A percentile compares a stretch with the other conserved stretches of the same genome.
Conservation (phyloP, 2,113 vertebrate genomes). For the Tragelaphus buxtoni region DNA sequence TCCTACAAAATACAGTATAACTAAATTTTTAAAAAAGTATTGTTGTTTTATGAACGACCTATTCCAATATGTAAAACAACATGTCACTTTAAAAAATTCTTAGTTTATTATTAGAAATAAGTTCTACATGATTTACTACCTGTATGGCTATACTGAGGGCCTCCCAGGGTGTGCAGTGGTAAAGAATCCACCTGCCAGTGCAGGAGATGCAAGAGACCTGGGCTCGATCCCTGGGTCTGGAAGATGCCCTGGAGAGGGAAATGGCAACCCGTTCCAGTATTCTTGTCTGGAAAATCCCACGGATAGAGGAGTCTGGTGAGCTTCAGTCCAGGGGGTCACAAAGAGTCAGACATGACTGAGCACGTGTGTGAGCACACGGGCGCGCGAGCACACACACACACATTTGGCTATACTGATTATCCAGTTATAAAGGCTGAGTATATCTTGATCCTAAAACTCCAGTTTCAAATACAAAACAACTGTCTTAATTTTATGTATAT, state of each 20-base stretch:
- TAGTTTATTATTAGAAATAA: not conserved
- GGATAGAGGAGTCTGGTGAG: not conserved
- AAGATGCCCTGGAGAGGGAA: not conserved
- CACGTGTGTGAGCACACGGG: accelerated
- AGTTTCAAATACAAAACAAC: not conserved
- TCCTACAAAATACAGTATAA: not conserved
- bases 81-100: not conserved
- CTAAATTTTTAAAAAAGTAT: accelerated
- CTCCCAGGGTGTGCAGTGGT: not conserved
- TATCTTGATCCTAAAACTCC: not conserved
- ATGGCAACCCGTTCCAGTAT: not conserved
- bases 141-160: not conserved
- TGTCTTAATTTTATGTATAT: not conserved
- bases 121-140: not conserved
- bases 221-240: not conserved
- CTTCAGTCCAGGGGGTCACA: not conserved
- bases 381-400: too few species aligned
- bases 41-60: not conserved
- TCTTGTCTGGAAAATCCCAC: not conserved
- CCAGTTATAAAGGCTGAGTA: not conserved
- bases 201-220: not conserved
- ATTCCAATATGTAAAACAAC: not conserved
- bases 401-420: not conserved
- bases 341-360: not conserved
- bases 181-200: not conserved